phyloP scores from a whole-genome alignment of 2,113 vertebrate genomes.

The Pelvicachromis taeniatus region DNA sequence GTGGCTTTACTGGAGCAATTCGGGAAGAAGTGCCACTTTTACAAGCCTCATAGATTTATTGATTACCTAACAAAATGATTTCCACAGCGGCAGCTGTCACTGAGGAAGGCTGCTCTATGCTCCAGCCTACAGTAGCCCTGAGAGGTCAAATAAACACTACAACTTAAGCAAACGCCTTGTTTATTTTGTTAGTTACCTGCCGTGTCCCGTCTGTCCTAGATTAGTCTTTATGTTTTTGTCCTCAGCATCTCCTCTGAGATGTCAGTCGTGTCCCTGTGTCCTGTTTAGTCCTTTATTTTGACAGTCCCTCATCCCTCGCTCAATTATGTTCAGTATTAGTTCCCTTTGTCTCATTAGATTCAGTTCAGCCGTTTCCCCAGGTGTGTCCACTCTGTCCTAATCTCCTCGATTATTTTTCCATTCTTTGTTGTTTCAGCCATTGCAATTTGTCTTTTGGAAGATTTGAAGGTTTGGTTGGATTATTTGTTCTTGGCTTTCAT shows the following conservation, averaged over 20 bases:
- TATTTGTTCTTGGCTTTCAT: neutral
- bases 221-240: neutral
- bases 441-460: neutral
- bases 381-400: neutral
- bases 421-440: neutral
- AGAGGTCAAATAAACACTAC: neutral
- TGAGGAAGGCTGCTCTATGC: neutral
- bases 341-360: neutral
- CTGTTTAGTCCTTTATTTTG: neutral
- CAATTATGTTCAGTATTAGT: too few species aligned
- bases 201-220: neutral
- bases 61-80: neutral
- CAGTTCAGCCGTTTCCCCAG: neutral
- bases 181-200: neutral
- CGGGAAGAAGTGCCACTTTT: neutral
- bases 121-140: neutral
- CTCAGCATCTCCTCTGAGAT: neutral
- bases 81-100: neutral
- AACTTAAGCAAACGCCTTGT: neutral
- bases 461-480: neutral
- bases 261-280: neutral
- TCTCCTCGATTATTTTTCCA: neutral
- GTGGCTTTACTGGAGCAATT: fast-evolving
- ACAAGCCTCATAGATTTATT: neutral
- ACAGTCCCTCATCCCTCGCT: neutral